Evolutionary conservation across 2,113 vertebrate species (phyloP).

Genomic region (Sylvia atricapilla): DNA sequence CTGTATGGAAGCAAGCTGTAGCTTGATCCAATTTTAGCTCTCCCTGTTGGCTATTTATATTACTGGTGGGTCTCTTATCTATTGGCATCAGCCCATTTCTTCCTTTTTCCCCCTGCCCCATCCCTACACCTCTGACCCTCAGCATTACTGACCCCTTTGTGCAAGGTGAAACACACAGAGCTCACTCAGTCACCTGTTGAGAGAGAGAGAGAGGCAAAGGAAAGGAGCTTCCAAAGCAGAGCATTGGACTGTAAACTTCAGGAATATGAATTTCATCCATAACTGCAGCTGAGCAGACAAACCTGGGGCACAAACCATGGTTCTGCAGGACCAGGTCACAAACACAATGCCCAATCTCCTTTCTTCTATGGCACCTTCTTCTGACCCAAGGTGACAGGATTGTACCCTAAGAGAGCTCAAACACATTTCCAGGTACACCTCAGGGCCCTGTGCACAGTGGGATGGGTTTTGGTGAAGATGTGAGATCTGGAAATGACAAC

Average conservation of each 20-base stretch:
- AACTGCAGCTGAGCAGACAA: background rate
- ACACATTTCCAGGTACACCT: fast-evolving
- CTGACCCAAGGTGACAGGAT: fast-evolving
- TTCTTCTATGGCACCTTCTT: background rate
- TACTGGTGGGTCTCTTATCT: background rate
- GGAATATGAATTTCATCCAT: background rate
- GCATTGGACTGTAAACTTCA: background rate
- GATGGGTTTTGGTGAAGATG: background rate
- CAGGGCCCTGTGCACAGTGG: fast-evolving
- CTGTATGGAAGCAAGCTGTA: background rate
- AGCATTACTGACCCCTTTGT: background rate
- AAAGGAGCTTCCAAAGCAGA: background rate
- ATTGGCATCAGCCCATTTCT: background rate
- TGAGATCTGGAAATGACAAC: background rate
- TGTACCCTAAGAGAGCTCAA: background rate
- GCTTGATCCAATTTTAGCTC: background rate
- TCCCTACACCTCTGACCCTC: background rate
- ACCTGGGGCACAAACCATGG: background rate
- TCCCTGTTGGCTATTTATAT: background rate
- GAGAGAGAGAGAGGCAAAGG: background rate
- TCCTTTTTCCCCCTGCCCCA: background rate
- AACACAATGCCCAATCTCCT: background rate
- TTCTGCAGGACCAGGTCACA: background rate
- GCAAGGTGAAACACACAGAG: background rate
- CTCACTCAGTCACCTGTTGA: background rate